Evolutionary conservation across 1,140 invertebrate species (phyloP).

Genomic region (Bombus pyrosoma): DNA sequence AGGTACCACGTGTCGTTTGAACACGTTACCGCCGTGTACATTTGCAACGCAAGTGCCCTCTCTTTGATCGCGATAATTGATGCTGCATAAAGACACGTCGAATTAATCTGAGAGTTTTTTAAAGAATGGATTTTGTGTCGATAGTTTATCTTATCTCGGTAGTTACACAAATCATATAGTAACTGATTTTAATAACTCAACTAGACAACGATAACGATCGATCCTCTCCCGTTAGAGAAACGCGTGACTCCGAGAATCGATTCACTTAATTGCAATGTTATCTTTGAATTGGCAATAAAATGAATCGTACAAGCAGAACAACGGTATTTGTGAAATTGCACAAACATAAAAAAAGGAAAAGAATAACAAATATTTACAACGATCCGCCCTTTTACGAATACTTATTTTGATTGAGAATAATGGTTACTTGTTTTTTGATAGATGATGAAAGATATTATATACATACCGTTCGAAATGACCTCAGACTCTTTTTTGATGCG

Average conservation of each 20-base stretch:
- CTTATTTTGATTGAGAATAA: neutral
- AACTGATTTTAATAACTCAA: slow-evolving; percentile 32
- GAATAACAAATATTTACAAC: neutral
- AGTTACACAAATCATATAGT: neutral
- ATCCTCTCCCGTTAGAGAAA: slow-evolving; percentile 1
- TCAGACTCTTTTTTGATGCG: slow-evolving; percentile 32
- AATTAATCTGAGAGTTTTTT: slow-evolving; percentile 5
- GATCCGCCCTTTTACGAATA: neutral
- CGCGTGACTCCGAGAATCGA: neutral
- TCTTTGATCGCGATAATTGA: slow-evolving; percentile 12
- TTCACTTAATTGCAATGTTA: neutral
- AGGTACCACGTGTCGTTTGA: slow-evolving; percentile 9
- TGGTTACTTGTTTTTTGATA: neutral
- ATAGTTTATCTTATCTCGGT: neutral
- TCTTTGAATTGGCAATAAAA: neutral
- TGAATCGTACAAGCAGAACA: neutral
- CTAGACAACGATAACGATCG: slow-evolving; percentile 18
- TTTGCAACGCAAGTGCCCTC: neutral
- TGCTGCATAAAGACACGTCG: neutral
- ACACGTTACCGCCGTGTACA: neutral
- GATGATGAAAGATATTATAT: slow-evolving; percentile 18
- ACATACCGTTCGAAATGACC: slow-evolving; percentile 51
- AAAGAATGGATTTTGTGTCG: neutral
- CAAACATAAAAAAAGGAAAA: neutral
- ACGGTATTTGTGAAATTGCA: neutral